These are phyloP conservation scores for Hirtodrosophila trivittata DNA, from an alignment of 2,888 invertebrate species.

Conservation along the genomic window DNA sequence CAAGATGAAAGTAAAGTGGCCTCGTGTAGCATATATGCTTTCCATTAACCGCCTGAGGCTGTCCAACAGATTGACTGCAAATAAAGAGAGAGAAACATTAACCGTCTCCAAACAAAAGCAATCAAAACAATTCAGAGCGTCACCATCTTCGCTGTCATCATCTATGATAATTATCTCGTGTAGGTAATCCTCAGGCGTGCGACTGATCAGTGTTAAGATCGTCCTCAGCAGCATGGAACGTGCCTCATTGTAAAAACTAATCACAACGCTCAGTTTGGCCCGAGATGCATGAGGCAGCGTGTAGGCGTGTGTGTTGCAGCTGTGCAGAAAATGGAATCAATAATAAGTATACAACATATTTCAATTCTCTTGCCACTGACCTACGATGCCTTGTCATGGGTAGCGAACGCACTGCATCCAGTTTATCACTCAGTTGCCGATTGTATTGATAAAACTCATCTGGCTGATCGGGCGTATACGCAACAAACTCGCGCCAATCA, in stretches of 20 bases:
- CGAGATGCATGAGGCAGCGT: conserved; percentile 31
- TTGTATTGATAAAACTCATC: conserved; percentile 56
- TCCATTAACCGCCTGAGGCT: conserved; percentile 34
- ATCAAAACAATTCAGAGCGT: neutral
- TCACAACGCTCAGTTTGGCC: conserved; percentile 75
- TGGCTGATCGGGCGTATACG: conserved; percentile 29
- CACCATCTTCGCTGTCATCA: conserved; percentile 80
- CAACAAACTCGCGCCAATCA: conserved; percentile 47
- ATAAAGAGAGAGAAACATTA: no score
- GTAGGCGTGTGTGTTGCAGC: conserved; percentile 63
- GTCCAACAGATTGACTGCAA: conserved; percentile 44
- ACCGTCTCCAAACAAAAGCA: neutral
- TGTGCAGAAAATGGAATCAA: conserved; percentile 31
- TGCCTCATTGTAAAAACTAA: conserved; percentile 80
- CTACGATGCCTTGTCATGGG: conserved; percentile 76
- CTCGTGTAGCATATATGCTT: neutral
- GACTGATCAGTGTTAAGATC: conserved; percentile 69
- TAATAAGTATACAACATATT: no score
- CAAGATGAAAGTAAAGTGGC: conserved; percentile 18
- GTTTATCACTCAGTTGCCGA: conserved; percentile 63
- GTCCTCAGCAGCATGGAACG: conserved; percentile 79
- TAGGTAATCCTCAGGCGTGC: conserved; percentile 71
- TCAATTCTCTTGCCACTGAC: no score
- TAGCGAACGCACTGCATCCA: conserved; percentile 67
- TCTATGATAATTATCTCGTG: conserved; percentile 81